Percentiles rank a stretch among this genome's conserved stretches.
Conservation (phyloP, 2,888 invertebrate genomes). For the Cyrtodaria siliqua region DNA sequence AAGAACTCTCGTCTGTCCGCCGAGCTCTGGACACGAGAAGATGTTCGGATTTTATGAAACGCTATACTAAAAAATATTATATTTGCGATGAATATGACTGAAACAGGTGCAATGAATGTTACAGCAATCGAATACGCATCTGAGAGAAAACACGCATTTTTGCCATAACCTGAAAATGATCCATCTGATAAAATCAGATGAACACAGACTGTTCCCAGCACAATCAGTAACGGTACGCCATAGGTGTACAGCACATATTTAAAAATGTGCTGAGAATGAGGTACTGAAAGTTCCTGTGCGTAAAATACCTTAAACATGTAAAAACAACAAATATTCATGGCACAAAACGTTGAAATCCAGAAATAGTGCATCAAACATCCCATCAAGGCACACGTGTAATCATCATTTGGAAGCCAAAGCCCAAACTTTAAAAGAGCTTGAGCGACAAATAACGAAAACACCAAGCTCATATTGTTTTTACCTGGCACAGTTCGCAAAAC, state of each 20-base stretch:
- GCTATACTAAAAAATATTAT: constrained; percentile 63
- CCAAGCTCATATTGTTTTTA: constrained; percentile 66
- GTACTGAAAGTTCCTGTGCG: constrained; percentile 1
- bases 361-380: constrained; percentile 66
- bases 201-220: constrained; percentile 22
- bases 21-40: constrained; percentile 28
- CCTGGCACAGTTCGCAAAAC: constrained; percentile 65
- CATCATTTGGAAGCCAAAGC: constrained; percentile 1
- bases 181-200: constrained; percentile 30
- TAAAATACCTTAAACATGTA: constrained; percentile 67
- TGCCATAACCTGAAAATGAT: constrained; percentile 56
- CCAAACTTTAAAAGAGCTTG: constrained; percentile 62
- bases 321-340: constrained; percentile 66
- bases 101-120: constrained; percentile 67
- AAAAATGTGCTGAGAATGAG: background rate
- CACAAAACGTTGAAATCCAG: constrained; percentile 65
- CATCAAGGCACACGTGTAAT: constrained; percentile 32
- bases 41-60: constrained; percentile 53
- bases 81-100: constrained; percentile 61
- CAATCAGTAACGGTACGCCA: constrained; percentile 31
- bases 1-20: constrained; percentile 59
- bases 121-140: constrained; percentile 33
- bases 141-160: constrained; percentile 47
- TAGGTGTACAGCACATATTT: constrained; percentile 38
- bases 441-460: constrained; percentile 58